Evolutionary conservation across 2,113 vertebrate species (phyloP).

Genomic region (Coracopsis vasa): DNA sequence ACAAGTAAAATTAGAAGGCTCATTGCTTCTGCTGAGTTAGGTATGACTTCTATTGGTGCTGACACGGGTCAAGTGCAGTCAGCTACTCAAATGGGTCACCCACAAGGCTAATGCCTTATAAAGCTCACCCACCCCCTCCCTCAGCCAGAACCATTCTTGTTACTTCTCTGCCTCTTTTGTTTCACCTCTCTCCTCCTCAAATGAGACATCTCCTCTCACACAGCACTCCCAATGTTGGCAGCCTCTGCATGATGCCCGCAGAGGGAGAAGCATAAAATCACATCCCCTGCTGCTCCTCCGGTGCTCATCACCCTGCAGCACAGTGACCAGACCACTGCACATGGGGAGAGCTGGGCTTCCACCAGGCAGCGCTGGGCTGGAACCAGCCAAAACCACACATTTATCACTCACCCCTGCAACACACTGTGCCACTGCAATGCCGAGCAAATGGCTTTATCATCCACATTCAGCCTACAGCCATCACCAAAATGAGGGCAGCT

Average conservation of each 20-base stretch:
- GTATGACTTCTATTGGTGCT: background rate
- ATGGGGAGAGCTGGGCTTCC: background rate
- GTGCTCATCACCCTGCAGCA: fast-evolving
- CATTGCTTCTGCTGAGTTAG: background rate
- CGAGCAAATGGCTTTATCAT: background rate
- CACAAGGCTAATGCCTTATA: fast-evolving
- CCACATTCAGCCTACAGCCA: background rate
- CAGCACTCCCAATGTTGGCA: fast-evolving
- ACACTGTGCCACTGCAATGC: fast-evolving
- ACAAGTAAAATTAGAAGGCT: background rate
- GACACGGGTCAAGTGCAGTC: background rate
- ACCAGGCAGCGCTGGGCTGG: fast-evolving
- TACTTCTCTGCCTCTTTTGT: background rate
- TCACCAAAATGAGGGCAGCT: background rate
- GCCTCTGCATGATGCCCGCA: fast-evolving
- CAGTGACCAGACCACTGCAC: fast-evolving
- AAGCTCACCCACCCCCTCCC: background rate
- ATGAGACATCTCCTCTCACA: background rate
- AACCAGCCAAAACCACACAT: background rate
- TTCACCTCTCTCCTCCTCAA: background rate
- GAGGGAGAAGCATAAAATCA: background rate
- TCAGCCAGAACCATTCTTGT: background rate
- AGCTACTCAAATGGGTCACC: background rate
- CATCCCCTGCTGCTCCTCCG: fast-evolving
- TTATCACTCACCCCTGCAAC: background rate